These are phyloP conservation scores for Bombyx huttoni DNA, from an alignment of 2,888 invertebrate species.

Conservation along the genomic window DNA sequence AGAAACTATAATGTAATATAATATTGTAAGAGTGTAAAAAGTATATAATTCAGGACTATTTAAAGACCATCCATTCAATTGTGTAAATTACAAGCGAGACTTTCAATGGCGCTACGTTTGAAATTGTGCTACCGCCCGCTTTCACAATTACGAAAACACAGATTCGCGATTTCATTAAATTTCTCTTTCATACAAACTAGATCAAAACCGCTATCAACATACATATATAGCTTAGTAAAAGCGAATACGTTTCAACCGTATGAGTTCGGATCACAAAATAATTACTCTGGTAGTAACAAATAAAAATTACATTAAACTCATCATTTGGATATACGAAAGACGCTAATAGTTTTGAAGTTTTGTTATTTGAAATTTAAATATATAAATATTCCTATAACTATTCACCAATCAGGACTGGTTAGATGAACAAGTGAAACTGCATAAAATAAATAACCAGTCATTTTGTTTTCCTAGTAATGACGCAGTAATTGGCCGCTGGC, in stretches of 20 bases:
- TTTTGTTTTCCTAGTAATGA: constrained; percentile 9
- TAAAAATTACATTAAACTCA: too few relatives aligned
- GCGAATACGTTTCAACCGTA: too few relatives aligned
- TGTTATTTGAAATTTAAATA: not conserved
- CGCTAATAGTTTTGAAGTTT: not conserved
- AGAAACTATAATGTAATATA: too few relatives aligned
- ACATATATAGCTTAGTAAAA: not conserved
- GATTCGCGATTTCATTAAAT: not conserved
- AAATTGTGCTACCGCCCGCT: not conserved
- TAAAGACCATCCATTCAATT: not conserved
- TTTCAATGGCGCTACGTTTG: too few relatives aligned
- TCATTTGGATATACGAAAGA: too few relatives aligned
- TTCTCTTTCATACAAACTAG: not conserved
- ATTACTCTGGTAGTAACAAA: too few relatives aligned
- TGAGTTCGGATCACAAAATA: too few relatives aligned
- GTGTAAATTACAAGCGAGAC: not conserved
- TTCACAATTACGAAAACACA: not conserved
- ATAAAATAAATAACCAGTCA: constrained; percentile 14
- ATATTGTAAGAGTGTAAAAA: too few relatives aligned
- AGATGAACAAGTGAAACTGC: constrained; percentile 10
- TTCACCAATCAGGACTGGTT: not conserved
- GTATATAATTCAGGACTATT: too few relatives aligned
- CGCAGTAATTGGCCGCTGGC: constrained; percentile 20
- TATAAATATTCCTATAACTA: not conserved
- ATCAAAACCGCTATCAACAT: not conserved